These are phyloP conservation scores for Pithecia hirsuta DNA, from an alignment of 2,797 vertebrate species.

Conservation along the genomic window DNA sequence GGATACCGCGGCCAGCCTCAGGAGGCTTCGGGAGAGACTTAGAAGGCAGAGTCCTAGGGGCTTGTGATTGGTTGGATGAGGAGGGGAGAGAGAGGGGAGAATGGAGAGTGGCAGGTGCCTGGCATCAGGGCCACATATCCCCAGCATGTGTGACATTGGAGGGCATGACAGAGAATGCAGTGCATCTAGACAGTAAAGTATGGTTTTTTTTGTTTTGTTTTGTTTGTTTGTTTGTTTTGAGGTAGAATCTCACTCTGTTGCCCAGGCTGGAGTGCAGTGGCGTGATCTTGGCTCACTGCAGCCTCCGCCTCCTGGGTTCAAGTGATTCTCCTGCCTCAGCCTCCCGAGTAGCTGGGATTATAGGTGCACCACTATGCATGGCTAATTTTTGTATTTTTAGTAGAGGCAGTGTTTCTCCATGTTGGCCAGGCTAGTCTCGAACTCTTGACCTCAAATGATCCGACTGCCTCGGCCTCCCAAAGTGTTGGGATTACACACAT, in stretches of 20 bases:
- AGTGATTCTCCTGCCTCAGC: background rate
- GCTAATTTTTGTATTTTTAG: background rate
- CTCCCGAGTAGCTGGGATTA: background rate
- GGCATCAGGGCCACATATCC: background rate
- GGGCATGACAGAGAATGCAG: background rate
- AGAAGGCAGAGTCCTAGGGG: background rate
- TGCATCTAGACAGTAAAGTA: background rate
- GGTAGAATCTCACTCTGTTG: background rate
- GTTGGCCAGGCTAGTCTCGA: background rate
- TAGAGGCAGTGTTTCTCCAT: background rate
- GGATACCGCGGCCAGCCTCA: accelerated
- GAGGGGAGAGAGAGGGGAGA: background rate
- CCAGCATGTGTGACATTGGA: background rate
- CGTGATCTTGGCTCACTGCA: accelerated
- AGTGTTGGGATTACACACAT: background rate
- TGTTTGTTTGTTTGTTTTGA: background rate
- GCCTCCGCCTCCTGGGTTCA: background rate
- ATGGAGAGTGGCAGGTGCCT: background rate
- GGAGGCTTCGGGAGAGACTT: background rate
- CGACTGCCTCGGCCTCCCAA: background rate
- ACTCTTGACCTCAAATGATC: background rate
- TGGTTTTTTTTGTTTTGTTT: too few species aligned
- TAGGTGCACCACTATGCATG: background rate
- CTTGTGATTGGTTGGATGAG: background rate
- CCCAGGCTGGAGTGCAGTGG: background rate